Evolutionary conservation across 2,113 vertebrate genomes (phyloP).

Genomic region (Cairina moschata): DNA sequence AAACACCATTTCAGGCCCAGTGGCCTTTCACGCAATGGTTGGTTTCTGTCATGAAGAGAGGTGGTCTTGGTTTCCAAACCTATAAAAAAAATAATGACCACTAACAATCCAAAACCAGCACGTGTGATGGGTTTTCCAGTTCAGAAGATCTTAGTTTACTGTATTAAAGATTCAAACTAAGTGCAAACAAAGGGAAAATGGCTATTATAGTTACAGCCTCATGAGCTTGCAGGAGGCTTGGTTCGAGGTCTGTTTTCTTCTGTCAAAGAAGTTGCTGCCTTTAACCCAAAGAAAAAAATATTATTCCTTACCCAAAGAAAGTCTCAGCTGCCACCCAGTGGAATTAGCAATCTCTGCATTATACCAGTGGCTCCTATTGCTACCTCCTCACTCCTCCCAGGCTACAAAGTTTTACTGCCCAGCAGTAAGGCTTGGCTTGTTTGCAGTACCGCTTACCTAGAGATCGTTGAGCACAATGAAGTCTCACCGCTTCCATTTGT

Average conservation of each 20-base stretch:
- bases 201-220: neutral
- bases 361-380: neutral
- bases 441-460: neutral
- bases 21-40: neutral
- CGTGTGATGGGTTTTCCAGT: neutral
- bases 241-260: neutral
- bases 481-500: neutral
- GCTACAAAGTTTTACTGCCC: neutral
- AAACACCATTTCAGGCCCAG: neutral
- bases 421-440: neutral
- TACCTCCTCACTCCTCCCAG: neutral
- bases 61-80: neutral
- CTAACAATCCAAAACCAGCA: neutral
- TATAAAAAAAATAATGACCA: neutral
- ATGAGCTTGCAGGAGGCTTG: neutral
- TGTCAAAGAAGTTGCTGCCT: neutral
- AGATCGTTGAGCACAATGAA: neutral
- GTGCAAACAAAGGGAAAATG: neutral
- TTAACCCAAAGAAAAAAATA: neutral
- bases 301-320: neutral
- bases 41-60: neutral
- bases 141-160: neutral
- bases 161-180: neutral
- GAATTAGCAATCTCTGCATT: conserved; percentile 41
- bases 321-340: conserved; percentile 68